Evolutionary conservation across 2,797 vertebrate genomes (phyloP), one percentile per base, ranked within the genome.

Genomic region (Spheniscus humboldti): DNA sequence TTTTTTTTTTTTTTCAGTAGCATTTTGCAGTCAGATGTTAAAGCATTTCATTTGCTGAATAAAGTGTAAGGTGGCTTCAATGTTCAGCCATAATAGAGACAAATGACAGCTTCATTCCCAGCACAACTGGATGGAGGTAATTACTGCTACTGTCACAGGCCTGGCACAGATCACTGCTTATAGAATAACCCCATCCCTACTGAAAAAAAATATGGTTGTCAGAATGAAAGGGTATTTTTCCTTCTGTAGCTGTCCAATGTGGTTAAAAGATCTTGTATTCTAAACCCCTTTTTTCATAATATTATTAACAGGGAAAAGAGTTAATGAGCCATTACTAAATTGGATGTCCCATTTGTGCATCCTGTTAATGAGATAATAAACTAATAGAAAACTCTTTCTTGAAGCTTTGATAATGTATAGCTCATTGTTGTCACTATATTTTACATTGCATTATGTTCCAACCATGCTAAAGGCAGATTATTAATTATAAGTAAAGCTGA

Each of bases 1-100:
- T 56, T 57, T 53, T 39, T 23, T 39, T 50, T n/a, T 60, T 78
- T 62, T 78, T 39, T 74, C 20, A 37, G 62, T 37, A 47, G 15
- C 7, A 47, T 86, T 94, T 92, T 17, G 43, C 43, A 78, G 92
- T 98, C 92, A 97, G 92, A 96, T 98, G 94, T 97, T 98, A 98
- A 98, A 98, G 86, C 90, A 97, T 98, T 98, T 98, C 67, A 98
- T 98, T 98, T 98, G 91, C 97, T 98, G 97, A 98, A 98, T 98
- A 98, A 98, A 98, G 96, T 97, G 96, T 97, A 98, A 97, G 92
- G 97, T 94, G 98, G 97, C 78, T 97, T 98, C 98, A 98, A 95
- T 97, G 94, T 95, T 97, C 94, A 96, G 93, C 94, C 79, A 64
- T 98, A 98, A 98, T 98, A 96, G 98, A 98, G 98, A 98, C 92